Conservation (phyloP, 2,113 vertebrate genomes). For the Labeo catla region DNA sequence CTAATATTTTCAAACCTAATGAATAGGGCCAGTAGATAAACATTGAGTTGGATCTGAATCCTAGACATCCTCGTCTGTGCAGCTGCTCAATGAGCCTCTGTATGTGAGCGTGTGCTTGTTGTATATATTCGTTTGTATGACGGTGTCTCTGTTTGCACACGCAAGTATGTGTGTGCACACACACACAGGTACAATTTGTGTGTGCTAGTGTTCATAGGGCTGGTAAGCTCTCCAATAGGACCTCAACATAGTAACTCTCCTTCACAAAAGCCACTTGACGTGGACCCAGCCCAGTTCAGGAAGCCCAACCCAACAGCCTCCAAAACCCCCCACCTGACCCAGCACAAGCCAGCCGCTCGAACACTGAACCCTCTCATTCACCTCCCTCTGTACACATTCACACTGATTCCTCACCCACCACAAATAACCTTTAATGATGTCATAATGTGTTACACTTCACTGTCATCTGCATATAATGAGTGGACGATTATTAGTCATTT, state of each 20-base stretch:
- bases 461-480: constrained; percentile 26
- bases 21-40: constrained; percentile 40
- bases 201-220: constrained; percentile 25
- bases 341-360: neutral
- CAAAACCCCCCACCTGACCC: constrained; percentile 42
- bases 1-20: constrained; percentile 45
- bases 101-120: neutral
- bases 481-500: neutral
- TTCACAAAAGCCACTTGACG: constrained; percentile 56
- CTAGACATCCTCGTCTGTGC: constrained; percentile 30
- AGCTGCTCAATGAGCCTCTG: constrained; percentile 25
- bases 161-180: neutral
- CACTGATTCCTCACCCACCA: constrained; percentile 20
- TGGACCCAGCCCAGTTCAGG: constrained; percentile 44
- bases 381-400: neutral
- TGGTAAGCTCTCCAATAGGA: constrained; percentile 31
- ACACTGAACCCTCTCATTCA: constrained; percentile 36
- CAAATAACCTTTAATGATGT: constrained; percentile 30
- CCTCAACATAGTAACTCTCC: constrained; percentile 29
- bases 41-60: constrained; percentile 33
- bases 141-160: constrained; percentile 6
- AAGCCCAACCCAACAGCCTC: constrained; percentile 55
- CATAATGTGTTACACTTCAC: constrained; percentile 25
- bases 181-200: neutral
- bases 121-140: constrained; percentile 16